Base-by-base conservation (phyloP, 1,140 invertebrate genomes). In the Pseudomyrmex sp. region DNA sequence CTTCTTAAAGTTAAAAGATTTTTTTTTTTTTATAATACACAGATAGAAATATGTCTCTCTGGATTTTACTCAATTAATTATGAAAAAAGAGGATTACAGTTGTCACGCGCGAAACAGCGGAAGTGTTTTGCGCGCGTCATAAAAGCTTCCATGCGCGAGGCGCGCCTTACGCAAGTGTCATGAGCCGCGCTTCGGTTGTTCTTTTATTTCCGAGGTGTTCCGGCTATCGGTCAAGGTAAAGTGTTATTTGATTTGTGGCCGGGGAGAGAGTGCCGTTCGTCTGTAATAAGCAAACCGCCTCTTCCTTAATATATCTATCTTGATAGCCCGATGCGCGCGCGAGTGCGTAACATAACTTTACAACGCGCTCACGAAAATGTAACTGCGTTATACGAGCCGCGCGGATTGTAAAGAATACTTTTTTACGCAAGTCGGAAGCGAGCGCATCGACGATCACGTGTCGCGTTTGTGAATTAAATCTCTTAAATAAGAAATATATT, bases 181-280 rank as follows among this genome's bases (percentile, higher is more conserved):
- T 18, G 54, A 54, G 56, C 77, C 46, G 23, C 63, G 5, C 50
- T 26, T 66, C 20, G 46, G 46, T 66, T 18, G 70, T 23, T 63
- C 70, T 65, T 75, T 82, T 54, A 61, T 74, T 85, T 48, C 61
- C 56, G 59, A 46, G 54, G 13, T 70, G 7, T 80, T 62, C 52
- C 50, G 73, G 56, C 52, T 68, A 77, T 86, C 68, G 80, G 76
- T 66, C 54, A 59, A 77, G 56, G 72, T 87, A 83, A 88, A 90
- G 85, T 86, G 79, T 90, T 88, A 73, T 86, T 90, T 90, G 89
- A 90, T 90, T 90, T 90, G 89, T 87, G 82, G 82, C 82, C 65
- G 73, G 48, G 2, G 74, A 77, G 66, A 62, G 82, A 85, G 66
- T 73, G 84, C 77, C 69, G 63, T 83, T 80, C 56, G 80, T 63